phyloP scores from a whole-genome alignment of 2,888 invertebrate genomes.

The Tiphia femorata region DNA sequence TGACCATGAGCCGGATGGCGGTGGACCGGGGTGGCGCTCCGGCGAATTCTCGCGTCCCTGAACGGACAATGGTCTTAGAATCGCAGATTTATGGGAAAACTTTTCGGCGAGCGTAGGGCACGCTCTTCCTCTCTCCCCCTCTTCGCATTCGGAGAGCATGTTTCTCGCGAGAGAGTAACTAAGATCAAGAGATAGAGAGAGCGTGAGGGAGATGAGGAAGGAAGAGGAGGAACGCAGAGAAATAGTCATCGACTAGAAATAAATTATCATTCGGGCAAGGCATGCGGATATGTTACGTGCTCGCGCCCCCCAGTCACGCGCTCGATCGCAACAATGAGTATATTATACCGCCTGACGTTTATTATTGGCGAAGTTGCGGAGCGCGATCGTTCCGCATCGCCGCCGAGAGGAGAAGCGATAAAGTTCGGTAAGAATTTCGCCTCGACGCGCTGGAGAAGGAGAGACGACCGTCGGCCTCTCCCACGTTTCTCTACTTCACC shows the following conservation, averaged over 20 bases:
- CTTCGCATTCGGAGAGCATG: too few species aligned
- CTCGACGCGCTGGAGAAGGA: not conserved
- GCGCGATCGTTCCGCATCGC: not conserved
- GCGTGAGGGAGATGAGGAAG: not conserved
- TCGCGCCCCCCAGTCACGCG: conserved; percentile 17
- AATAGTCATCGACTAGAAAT: conserved; percentile 18
- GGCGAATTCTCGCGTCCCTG: conserved; percentile 6
- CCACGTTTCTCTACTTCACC: not conserved
- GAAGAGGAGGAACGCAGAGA: not conserved
- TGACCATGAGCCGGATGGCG: too few species aligned
- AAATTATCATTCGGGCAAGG: conserved; percentile 17
- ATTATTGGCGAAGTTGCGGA: conserved; percentile 5
- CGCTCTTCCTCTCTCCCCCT: too few species aligned
- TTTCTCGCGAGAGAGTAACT: not conserved
- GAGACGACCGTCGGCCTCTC: not conserved
- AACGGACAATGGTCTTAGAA: conserved; percentile 48
- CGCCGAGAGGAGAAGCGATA: not conserved
- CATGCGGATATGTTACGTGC: conserved; percentile 24
- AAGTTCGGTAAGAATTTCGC: not conserved
- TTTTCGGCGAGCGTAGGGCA: conserved; percentile 33
- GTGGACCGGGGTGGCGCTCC: not conserved
- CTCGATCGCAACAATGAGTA: conserved; percentile 27
- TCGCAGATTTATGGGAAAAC: conserved; percentile 54
- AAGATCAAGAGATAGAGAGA: not conserved
- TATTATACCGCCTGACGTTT: conserved; percentile 13